Evolutionary conservation across 2,113 vertebrate genomes (phyloP).

Genomic region (Syrmaticus mikado): DNA sequence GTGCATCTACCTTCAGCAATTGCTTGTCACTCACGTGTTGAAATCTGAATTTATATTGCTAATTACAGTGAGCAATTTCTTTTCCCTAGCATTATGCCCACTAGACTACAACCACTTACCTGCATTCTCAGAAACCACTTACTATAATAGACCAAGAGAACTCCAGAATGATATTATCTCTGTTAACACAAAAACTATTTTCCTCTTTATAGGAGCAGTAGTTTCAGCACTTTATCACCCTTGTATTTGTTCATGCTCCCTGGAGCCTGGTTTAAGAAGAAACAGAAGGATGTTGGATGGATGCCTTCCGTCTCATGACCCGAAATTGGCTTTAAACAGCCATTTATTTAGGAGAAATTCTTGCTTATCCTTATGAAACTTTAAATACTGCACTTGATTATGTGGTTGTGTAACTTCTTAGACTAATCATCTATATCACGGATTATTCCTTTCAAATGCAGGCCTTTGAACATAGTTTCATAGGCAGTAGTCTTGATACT

Average conservation of each 20-base stretch:
- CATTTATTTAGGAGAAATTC: not conserved
- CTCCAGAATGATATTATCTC: not conserved
- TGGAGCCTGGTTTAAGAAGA: not conserved
- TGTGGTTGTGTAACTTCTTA: not conserved
- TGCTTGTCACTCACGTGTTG: slow-evolving; percentile 54
- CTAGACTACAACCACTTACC: not conserved
- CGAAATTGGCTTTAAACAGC: not conserved
- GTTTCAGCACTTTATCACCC: not conserved
- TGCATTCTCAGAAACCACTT: slow-evolving; percentile 36
- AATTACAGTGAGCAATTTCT: slow-evolving; percentile 34
- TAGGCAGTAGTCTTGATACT: not conserved
- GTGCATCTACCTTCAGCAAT: not conserved
- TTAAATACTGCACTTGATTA: not conserved
- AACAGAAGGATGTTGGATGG: not conserved
- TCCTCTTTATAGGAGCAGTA: not conserved
- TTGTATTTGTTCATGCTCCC: not conserved
- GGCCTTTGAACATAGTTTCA: not conserved
- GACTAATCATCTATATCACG: not conserved
- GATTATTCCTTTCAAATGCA: not conserved
- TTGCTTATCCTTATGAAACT: not conserved
- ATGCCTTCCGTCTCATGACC: not conserved
- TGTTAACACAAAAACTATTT: not conserved
- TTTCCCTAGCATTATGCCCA: not conserved
- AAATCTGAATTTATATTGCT: slow-evolving; percentile 66
- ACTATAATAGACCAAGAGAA: not conserved